Evolutionary conservation across 35 echinoderm and acorn worm genomes (phyloP), one percentile per base, ranked within the genome.

Genomic region (Ophiothrix spiculata): DNA sequence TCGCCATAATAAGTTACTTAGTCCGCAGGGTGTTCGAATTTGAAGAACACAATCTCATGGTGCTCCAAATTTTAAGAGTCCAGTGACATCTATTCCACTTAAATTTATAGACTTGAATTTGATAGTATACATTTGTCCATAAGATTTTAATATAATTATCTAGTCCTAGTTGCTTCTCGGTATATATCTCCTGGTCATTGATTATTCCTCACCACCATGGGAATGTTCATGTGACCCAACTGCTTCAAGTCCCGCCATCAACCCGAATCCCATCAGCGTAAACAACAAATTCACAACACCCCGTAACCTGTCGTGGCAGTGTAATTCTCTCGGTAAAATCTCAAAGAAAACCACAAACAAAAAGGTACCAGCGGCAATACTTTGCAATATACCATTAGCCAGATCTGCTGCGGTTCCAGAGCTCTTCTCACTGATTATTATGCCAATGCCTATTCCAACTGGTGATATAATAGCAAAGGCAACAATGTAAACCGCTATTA

Each of bases 291-390:
- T 87, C 0, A 87, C 23, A 4, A 33, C 33, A 1, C 64, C 64
- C 11, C 36, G 16, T 10, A 3, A 14, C 21, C 12, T 4, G 4
- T 14, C 31, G 75, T 85, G 83, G 4, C 38, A 1, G 28, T 85
- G 83, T 74, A 85, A 75, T 2, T 85, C 33, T 33, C 39, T 8
- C 3, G 86, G 86, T 37, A 87, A 36, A 21, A 87, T 78, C 73
- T 87, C 86, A 63, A 87, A 79, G 42, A 87, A 87, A 17, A 78
- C 77, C 14, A 87, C 39, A 73, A 78, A 87, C 1, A 87, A 42
- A 35, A 87, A 87, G 0, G 86, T 87, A 31, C 86, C 86, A 21
- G 86, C 2, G 14, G 86, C 76, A 23, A 87, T 49, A 35, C 86
- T 78, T 46, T 87, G 86, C 45, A 87, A 38, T 2, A 87, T 46